Base-by-base conservation (phyloP, 2,113 vertebrate genomes). In the Piaya cayana region DNA sequence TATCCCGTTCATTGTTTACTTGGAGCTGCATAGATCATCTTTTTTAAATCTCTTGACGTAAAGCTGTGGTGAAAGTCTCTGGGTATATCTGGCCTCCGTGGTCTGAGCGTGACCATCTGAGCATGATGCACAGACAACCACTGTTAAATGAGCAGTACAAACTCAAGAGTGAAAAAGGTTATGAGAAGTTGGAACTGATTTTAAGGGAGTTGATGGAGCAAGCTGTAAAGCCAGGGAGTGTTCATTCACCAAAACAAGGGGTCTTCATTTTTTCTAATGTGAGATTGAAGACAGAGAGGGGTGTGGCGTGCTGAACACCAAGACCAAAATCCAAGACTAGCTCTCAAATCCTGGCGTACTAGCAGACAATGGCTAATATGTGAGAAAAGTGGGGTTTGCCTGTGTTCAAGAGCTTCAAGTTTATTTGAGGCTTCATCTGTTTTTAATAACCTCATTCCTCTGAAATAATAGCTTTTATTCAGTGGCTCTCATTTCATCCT, bases 21-120 rank as follows among this genome's bases (percentile, higher is more conserved):
- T 63, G 19, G 43, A 68, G 37, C 16, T 75, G n/a, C 37, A 30
- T 29, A 70, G 65, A 76, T 59, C n/a, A 15, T 42, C 8, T 77
- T 69, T 69, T 49, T 49, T 55, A 19, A 49, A 65, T 71, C 45
- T 70, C 62, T 55, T 64, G 39, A 59, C 25, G 30, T 64, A 70
- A 80, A 83, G 25, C 69, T 53, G 52, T 79, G 74, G 74, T 76
- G 69, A 85, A 95, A 84, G 43, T 82, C 95, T 84, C 78, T 92
- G 69, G 13, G 58, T 84, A 94, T 91, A 53, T 87, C 47, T 95
- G 77, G 62, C 45, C 49, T 1, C 0, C 32, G 64, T 83, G 86
- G 63, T 92, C 43, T 63, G 27, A 70, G 56, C 10, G 7, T 13
- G 34, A 92, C 17, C 45, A 19, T 92, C 45, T 62, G 30, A 70